Conservation (phyloP, 1,140 invertebrate genomes). For the Caenorhabditis tropicalis region DNA sequence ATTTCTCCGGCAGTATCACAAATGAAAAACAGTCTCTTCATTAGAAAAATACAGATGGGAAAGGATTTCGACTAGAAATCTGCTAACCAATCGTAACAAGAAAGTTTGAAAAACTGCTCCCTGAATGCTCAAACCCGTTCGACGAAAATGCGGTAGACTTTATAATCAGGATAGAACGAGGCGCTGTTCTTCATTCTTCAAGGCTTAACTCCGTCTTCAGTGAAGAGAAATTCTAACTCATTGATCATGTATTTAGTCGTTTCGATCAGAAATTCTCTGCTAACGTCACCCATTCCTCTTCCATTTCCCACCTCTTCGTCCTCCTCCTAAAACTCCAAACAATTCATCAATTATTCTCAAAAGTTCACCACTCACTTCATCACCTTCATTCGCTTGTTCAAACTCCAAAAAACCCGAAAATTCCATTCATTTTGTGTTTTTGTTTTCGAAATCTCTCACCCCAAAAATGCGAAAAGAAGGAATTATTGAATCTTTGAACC, state of each 20-base stretch:
- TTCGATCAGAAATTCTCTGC: background rate
- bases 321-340: background rate
- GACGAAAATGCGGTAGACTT: no score
- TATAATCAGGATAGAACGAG: no score
- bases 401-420: background rate
- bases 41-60: no score
- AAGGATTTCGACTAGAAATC: no score
- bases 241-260: background rate
- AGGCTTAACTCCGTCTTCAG: no score
- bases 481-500: conserved; percentile 25
- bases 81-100: no score
- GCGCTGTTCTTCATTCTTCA: no score
- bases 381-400: background rate
- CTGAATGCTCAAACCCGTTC: no score
- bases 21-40: no score
- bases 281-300: background rate
- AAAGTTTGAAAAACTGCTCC: no score
- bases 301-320: background rate
- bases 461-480: background rate
- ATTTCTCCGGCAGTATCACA: no score
- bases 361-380: background rate
- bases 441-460: background rate
- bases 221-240: background rate
- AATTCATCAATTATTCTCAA: conserved; percentile 27
- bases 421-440: background rate